These are phyloP conservation scores for Galerucella pusilla DNA, from an alignment of 2,888 invertebrate species.

Conservation along the genomic window DNA sequence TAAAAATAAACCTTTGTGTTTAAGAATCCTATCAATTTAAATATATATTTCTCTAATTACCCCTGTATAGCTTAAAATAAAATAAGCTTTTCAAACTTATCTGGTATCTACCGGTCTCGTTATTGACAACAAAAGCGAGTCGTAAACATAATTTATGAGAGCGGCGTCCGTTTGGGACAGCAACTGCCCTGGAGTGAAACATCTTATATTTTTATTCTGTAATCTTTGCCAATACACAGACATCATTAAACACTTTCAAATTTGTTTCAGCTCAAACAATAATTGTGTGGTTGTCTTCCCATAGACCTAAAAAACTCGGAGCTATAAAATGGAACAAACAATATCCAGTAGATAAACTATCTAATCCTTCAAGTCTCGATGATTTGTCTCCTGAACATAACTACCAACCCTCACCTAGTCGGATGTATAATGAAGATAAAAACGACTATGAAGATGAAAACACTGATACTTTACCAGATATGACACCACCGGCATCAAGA, in stretches of 20 bases:
- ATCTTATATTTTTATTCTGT: too few relatives aligned
- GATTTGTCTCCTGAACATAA: background rate
- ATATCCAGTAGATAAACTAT: slow-evolving; percentile 9
- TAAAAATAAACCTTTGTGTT: too few relatives aligned
- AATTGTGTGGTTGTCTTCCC: slow-evolving; percentile 39
- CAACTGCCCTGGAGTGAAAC: too few relatives aligned
- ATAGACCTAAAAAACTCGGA: slow-evolving; percentile 22
- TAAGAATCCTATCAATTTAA: too few relatives aligned
- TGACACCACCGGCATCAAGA: slow-evolving; percentile 59
- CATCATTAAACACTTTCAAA: background rate
- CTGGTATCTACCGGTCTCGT: too few relatives aligned
- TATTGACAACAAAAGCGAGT: too few relatives aligned
- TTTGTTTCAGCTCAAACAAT: slow-evolving; percentile 48
- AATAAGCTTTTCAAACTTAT: too few relatives aligned
- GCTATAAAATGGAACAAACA: slow-evolving; percentile 42
- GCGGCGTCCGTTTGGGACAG: too few relatives aligned
- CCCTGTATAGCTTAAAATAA: too few relatives aligned
- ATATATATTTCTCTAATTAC: too few relatives aligned
- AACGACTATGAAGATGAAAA: slow-evolving; percentile 39
- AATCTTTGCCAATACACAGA: too few relatives aligned
- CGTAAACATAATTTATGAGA: too few relatives aligned
- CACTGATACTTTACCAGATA: slow-evolving; percentile 45
- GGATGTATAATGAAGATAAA: slow-evolving; percentile 25
- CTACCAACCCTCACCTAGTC: background rate
- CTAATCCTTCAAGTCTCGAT: background rate